Percentiles rank a stretch among this genome's conserved stretches.
Conservation (phyloP, 2,797 vertebrate species). For the Heteromormyrus szaboi region DNA sequence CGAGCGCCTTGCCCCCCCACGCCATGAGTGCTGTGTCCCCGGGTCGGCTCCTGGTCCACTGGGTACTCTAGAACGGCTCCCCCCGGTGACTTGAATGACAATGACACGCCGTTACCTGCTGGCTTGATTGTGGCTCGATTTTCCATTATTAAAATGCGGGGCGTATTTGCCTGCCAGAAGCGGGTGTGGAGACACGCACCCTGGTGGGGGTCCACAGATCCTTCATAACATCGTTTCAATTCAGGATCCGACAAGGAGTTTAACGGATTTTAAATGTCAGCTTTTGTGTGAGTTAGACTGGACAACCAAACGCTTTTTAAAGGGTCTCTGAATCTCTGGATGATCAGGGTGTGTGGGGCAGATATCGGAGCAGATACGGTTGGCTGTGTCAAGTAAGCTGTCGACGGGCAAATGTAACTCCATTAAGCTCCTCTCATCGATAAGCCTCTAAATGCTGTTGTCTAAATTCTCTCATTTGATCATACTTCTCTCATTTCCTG, state of each 20-base stretch:
- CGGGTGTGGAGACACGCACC: constrained; percentile 31
- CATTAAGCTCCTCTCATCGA: neutral
- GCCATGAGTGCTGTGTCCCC: neutral
- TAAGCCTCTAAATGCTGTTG: neutral
- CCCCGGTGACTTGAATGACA: constrained; percentile 14
- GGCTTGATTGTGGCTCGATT: neutral
- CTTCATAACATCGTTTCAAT: constrained; percentile 33
- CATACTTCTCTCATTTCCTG: neutral
- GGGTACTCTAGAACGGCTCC: constrained; percentile 37
- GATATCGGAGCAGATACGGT: constrained; percentile 34
- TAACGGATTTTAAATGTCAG: constrained; percentile 60
- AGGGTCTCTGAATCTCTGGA: constrained; percentile 54
- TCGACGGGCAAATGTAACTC: neutral
- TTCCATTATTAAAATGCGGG: constrained; percentile 13
- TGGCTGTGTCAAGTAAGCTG: neutral
- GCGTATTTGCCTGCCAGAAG: neutral
- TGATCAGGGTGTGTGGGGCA: constrained; percentile 21
- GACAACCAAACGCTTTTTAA: constrained; percentile 50
- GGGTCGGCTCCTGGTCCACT: constrained; percentile 44
- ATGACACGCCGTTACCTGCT: neutral
- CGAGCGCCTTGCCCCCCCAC: constrained; percentile 30
- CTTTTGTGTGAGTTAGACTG: constrained; percentile 41
- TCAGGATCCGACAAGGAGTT: constrained; percentile 5
- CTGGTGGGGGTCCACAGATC: constrained; percentile 35
- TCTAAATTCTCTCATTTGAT: neutral